Evolutionary conservation across 2,888 invertebrate genomes (phyloP), one percentile per base, ranked within the genome.

Genomic region (Nomada fucata): DNA sequence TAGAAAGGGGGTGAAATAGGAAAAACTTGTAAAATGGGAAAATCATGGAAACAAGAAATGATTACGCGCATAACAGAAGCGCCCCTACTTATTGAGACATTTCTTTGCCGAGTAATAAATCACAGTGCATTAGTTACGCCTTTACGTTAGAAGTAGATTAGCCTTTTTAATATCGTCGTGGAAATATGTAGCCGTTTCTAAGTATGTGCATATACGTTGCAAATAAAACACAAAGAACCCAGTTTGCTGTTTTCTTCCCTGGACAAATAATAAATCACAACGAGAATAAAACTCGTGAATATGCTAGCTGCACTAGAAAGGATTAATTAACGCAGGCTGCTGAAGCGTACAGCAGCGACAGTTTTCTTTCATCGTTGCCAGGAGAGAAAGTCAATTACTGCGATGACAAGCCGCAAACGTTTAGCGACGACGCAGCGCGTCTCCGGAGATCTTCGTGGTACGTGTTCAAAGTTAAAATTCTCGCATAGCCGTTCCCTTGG

Each of bases 321-420:
- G 60, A 75, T 79, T 82, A 85, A 88, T 88, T 83, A 85, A 82
- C 76, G 60, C n/a, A 29, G 42, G 52, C 44, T 61, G 65, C 44
- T 57, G 59, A 52, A 73, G 57, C 47, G 47, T 53, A 20, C 29
- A 64, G 68, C 67, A 42, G 20, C 53, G 73, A 75, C 76, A 61
- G 68, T 79, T 86, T 79, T 82, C 84, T 87, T 86, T 90, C 79
- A 76, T 83, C 82, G 80, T 65, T 73, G 84, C 65, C 71, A 82
- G 60, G 76, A 79, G 89, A 89, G 90, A 90, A 89, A 90, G 90
- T 90, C 89, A 89, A 90, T 90, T 90, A 90, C 88, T 79, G 78
- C 85, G 87, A 84, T 84, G 89, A 90, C 89, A 85, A 87, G 87
- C 79, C 67, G 42, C 55, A 61, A 79, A 77, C 82, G 78, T 61